Evolutionary conservation across 2,113 vertebrate genomes (phyloP), one percentile per base, ranked within the genome.

Genomic region (Martes martes): DNA sequence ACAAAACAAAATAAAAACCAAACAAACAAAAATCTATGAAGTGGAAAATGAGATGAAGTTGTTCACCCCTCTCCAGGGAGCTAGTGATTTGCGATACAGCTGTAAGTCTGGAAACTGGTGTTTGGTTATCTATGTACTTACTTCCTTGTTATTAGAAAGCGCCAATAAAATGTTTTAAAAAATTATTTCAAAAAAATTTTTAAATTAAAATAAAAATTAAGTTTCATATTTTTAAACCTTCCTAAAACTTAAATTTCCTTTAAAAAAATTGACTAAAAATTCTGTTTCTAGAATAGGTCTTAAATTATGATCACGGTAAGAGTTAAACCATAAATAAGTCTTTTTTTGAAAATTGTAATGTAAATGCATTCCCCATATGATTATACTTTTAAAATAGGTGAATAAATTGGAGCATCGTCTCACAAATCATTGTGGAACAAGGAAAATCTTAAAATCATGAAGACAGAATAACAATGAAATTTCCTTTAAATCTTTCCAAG

Each of bases 341-440:
- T 93, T 84, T 91, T 84, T 93, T 21, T 59, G 55, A 85, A 98
- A 97, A 93, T 6, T 86, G 14, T 74, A 86, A 78, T 81, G 28
- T 63, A 92, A 81, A 94, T 93, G 42, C 8, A 65, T 76, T 91
- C 28, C 39, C 10, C 13, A 42, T 76, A 65, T 18, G 36, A 93
- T 95, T 95, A 95, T 83, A 71, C 69, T 90, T 97, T 96, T 88
- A 79, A 95, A 97, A 89, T 50, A 92, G 26, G 55, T 87, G 31
- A 65, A 31, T 33, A 93, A 94, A 74, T 92, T 89, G 57, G 21
- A 93, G 6, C 21, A 78, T 18, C 36, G 8, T 65, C 23, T 84
- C 15, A 4, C 33, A 94, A 95, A 94, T 92, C 79, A 96, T 26
- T 36, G 28, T 0, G 21, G 45, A 55, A 84, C 8, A 94, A 79